Evolutionary conservation across 2,797 vertebrate genomes (phyloP).

Genomic region (Steatocranus sp.): DNA sequence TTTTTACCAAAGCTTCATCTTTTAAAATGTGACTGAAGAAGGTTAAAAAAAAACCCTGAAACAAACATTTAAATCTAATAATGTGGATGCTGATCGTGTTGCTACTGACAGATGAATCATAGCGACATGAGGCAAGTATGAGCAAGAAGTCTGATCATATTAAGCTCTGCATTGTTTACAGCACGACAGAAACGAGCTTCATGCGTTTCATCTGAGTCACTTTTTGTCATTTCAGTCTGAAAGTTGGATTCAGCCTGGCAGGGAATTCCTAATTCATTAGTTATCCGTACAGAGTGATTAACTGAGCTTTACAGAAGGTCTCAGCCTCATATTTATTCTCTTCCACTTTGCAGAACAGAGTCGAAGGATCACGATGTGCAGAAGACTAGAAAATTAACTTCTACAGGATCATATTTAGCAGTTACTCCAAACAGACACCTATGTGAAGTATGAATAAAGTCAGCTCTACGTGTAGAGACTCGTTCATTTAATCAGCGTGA

Average conservation of each 20-base stretch:
- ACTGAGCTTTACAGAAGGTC: background rate
- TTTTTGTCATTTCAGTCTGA: background rate
- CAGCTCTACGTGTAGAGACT: background rate
- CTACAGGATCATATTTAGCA: background rate
- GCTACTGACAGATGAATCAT: background rate
- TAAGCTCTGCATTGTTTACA: background rate
- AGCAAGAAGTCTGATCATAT: background rate
- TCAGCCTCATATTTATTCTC: background rate
- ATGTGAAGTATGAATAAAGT: background rate
- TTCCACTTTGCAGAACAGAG: background rate
- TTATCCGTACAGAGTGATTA: background rate
- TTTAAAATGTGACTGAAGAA: background rate
- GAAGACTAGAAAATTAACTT: background rate
- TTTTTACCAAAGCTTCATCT: background rate
- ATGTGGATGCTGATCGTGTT: background rate
- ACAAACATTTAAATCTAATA: background rate
- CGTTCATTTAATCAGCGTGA: background rate
- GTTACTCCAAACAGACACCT: background rate
- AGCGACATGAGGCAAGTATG: background rate
- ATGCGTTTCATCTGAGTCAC: background rate
- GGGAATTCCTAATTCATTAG: background rate
- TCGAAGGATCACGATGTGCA: background rate
- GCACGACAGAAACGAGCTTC: background rate
- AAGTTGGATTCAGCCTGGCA: background rate
- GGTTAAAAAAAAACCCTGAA: rapidly evolving